Conservation (phyloP, 2,113 vertebrate genomes). For the Syngnathus typhle region DNA sequence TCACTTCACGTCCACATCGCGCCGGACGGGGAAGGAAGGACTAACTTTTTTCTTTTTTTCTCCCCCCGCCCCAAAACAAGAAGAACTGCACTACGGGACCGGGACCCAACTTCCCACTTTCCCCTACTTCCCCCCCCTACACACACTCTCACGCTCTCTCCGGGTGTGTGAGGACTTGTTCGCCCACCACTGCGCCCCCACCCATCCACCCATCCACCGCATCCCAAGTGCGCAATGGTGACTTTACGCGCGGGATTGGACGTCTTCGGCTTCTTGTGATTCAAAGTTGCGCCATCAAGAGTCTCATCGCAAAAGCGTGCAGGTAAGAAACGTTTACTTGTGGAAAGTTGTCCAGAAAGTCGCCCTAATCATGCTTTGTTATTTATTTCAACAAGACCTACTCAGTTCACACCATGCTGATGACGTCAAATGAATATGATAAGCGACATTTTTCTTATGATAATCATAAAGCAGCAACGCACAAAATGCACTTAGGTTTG, state of each 20-base stretch:
- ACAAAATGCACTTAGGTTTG: neutral
- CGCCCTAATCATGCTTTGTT: neutral
- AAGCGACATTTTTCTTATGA: neutral
- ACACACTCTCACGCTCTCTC: neutral
- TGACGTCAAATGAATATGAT: neutral
- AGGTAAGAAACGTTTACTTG: neutral
- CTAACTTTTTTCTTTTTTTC: conserved; percentile 63
- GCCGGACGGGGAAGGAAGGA: conserved; percentile 76
- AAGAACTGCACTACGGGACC: neutral
- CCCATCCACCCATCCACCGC: neutral
- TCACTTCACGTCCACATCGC: conserved; percentile 80
- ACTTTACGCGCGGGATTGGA: conserved; percentile 51
- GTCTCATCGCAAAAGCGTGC: neutral
- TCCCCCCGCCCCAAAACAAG: neutral
- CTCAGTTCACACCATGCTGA: neutral
- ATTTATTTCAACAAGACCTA: neutral
- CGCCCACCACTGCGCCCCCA: neutral
- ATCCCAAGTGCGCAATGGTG: conserved; percentile 69
- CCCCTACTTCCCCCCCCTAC: neutral
- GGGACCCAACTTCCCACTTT: neutral
- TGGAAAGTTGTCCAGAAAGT: neutral
- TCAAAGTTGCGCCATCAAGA: neutral
- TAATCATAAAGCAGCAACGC: neutral
- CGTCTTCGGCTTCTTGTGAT: neutral
- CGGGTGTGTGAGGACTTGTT: conserved; percentile 32